These are phyloP conservation scores for Synanthedon tipuliformis DNA, from an alignment of 2,888 invertebrate genomes.

Conservation along the genomic window DNA sequence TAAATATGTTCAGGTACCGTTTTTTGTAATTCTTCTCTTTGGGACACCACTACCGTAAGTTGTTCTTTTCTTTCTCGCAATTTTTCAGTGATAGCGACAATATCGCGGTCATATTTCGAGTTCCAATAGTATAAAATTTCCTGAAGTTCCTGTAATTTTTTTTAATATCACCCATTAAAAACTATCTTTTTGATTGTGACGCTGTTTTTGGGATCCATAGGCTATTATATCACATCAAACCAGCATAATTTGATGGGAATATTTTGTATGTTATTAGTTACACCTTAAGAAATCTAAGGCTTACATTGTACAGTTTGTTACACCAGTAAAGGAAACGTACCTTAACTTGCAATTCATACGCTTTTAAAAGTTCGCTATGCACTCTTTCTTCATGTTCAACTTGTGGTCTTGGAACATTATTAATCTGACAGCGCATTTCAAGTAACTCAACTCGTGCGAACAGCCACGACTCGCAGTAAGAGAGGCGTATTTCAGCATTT, in stretches of 20 bases:
- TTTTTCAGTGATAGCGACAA: slow-evolving; percentile 24
- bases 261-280: too few relatives aligned
- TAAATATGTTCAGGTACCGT: slow-evolving; percentile 20
- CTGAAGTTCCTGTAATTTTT: slow-evolving; percentile 73
- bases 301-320: too few relatives aligned
- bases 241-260: too few relatives aligned
- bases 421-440: slow-evolving; percentile 23
- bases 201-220: too few relatives aligned
- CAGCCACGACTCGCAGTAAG: slow-evolving; percentile 51
- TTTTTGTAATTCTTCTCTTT: slow-evolving; percentile 37
- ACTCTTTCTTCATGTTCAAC: slow-evolving; percentile 40
- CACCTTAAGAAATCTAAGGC: too few relatives aligned
- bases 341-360: slow-evolving; percentile 43
- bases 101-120: slow-evolving; percentile 37
- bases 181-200: too few relatives aligned
- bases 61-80: slow-evolving; percentile 32
- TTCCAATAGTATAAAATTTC: slow-evolving; percentile 74
- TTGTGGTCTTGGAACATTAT: slow-evolving; percentile 22
- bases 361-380: slow-evolving; percentile 36
- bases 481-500: slow-evolving; percentile 38
- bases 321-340: slow-evolving; percentile 13
- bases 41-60: slow-evolving; percentile 24
- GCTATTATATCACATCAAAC: too few relatives aligned
- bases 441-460: slow-evolving; percentile 38
- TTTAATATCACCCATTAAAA: too few relatives aligned